Evolutionary conservation across 2,797 vertebrate genomes (phyloP), one percentile per base, ranked within the genome.

Genomic region (Babyrousa celebensis): DNA sequence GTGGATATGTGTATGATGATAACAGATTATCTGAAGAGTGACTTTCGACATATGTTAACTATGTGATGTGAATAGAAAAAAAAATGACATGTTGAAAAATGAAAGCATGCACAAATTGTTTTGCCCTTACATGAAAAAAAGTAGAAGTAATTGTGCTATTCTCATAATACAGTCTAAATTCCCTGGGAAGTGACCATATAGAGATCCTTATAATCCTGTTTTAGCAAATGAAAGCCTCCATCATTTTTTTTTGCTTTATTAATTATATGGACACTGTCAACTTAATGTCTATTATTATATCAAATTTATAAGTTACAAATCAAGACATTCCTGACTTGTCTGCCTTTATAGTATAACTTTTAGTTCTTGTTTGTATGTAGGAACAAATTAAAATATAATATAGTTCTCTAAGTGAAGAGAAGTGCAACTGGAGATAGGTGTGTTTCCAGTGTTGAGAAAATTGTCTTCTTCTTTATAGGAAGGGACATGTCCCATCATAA

Each of bases 41-140:
- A 62, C 20, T 8, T 75, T 74, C 7, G 68, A 5, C 6, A 68
- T 40, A 60, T n/a, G 15, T n/a, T 74, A 32, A 74, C 29, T 25
- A 21, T 43, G 32, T 79, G 25, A 89, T 18, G 56, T 52, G 88
- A 88, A 90, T 5, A 77, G 36, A 48, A 74, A 80, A 60, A 56
- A 52, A 15, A 17, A 23, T 77, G n/a, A 43, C 29, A 94, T 94
- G 16, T 58, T 85, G 3, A 43, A 80, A 89, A 97, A 74, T 89
- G 14, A 60, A 87, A 70, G 0, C 12, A 83, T 15, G 9, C 72
- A 58, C 56, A 75, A 75, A 58, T 40, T 83, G 14, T 60, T 96
- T 89, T 91, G 2, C 4, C 12, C 21, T 1, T 78, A 29, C 6
- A 52, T 29, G 1, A 17, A 72, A 60, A 60, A 6, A 89, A 58